A percentile compares a stretch with the other conserved stretches of the same genome.
Evolutionary conservation across 2,888 invertebrate species (phyloP).

Genomic region (Schrankia costaestrigalis): DNA sequence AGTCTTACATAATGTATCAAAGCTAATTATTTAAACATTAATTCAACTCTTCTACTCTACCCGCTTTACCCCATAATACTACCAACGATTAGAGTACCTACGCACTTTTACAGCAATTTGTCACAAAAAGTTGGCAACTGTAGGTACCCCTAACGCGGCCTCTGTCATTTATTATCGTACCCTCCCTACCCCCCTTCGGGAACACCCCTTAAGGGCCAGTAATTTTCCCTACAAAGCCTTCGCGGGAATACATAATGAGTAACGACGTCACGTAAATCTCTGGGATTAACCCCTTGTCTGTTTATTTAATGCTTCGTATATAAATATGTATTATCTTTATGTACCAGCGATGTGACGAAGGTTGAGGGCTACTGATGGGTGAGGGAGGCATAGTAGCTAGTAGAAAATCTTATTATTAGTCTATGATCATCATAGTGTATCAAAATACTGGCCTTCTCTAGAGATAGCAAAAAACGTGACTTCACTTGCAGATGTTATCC

Average conservation of each 20-base stretch:
- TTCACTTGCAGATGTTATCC: too few relatives aligned
- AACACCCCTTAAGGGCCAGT: constrained; percentile 66
- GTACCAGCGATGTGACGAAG: too few relatives aligned
- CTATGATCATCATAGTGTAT: too few relatives aligned
- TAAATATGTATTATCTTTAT: constrained; percentile 6
- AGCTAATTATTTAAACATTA: too few relatives aligned
- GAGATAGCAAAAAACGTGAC: too few relatives aligned
- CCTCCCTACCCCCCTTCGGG: constrained; percentile 24
- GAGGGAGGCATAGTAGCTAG: too few relatives aligned
- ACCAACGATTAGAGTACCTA: constrained; percentile 47
- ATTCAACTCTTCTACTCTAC: too few relatives aligned
- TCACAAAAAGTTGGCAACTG: constrained; percentile 76
- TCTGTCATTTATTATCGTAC: constrained; percentile 67
- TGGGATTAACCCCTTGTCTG: constrained; percentile 64
- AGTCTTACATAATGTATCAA: too few relatives aligned
- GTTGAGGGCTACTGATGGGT: too few relatives aligned
- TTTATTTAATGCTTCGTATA: constrained; percentile 26
- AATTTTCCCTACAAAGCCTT: constrained; percentile 76
- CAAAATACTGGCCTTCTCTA: too few relatives aligned
- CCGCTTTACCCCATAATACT: too few relatives aligned
- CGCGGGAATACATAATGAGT: constrained; percentile 74
- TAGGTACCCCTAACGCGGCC: constrained; percentile 49
- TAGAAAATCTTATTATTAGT: too few relatives aligned
- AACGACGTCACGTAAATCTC: constrained; percentile 70
- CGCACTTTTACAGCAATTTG: constrained; percentile 75